Percentiles rank a stretch among this genome's conserved stretches.
These are phyloP conservation scores for Eupithecia dodoneata DNA, from an alignment of 2,888 invertebrate species.

Conservation along the genomic window DNA sequence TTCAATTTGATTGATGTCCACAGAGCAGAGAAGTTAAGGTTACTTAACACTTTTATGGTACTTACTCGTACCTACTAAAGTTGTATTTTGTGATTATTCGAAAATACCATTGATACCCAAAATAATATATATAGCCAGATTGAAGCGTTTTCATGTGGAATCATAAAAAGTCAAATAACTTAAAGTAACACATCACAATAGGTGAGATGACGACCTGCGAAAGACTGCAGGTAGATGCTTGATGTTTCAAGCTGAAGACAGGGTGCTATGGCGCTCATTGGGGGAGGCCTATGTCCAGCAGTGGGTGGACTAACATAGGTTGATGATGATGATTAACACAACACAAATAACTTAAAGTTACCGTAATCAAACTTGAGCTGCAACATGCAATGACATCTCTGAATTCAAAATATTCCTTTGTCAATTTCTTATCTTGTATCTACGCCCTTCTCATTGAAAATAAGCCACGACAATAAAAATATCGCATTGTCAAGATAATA, in stretches of 20 bases:
- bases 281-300: too few relatives aligned
- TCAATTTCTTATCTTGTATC: slow-evolving; percentile 3
- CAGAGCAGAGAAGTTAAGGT: slow-evolving; percentile 22
- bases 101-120: background rate
- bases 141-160: slow-evolving; percentile 24
- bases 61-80: background rate
- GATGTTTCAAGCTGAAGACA: too few relatives aligned
- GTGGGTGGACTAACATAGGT: too few relatives aligned
- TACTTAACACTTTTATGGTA: background rate
- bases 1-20: slow-evolving; percentile 65
- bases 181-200: background rate
- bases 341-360: background rate
- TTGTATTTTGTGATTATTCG: background rate
- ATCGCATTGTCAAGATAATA: slow-evolving; percentile 69
- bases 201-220: too few relatives aligned
- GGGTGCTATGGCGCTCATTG: too few relatives aligned
- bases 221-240: too few relatives aligned
- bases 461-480: slow-evolving; percentile 78
- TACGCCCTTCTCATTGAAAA: slow-evolving; percentile 50
- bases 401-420: slow-evolving; percentile 48
- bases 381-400: slow-evolving; percentile 36
- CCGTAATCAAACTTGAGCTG: slow-evolving; percentile 38
- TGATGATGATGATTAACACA: too few relatives aligned
- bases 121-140: background rate
- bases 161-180: slow-evolving; percentile 32